Evolutionary conservation across 2,888 invertebrate genomes (phyloP), one percentile per base, ranked within the genome.

Genomic region (Drosophila tanythrix): DNA sequence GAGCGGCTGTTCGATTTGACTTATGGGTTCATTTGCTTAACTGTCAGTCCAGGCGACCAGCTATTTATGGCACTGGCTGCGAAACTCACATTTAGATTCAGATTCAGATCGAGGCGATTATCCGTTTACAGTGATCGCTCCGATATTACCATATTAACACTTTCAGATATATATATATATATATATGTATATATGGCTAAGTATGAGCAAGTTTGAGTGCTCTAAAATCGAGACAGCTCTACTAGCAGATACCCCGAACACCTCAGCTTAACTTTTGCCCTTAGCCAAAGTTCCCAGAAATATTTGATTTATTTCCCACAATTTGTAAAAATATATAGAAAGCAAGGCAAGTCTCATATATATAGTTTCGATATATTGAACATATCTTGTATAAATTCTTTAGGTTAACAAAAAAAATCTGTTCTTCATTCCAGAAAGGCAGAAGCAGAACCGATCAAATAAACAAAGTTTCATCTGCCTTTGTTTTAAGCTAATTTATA

Each of bases 1-100:
- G 66, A 68, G 81, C 72, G 83, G 76, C 84, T 81, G 79, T 85
- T 89, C 90, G 79, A 88, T 92, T 91, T 91, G 91, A 91, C 92
- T 91, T 91, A 91, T 92, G 91, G 88, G 92, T 92, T 91, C 91
- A 89, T 88, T 91, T 89, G 90, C 87, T 74, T 55, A 59, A 67
- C 72, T 83, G 83, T 83, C 88, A 79, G 75, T 68, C 64, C 69
- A 51, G 43, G 25, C 69, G 40, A 58, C 58, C 52, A 58, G 40
- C 83, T 86, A 88, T 83, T 75, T 81, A 81, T 90, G 80, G 90
- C 61, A 31, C 29, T 52, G n/a, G 25, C 27, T 36, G 27, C 7
- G 25, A 46, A 46, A 46, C 21, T 25, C 43, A 21, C 8, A 25
- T 35, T 21, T 2, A 21, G 6, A 43, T 46, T n/a, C n/a, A 11